Percentiles rank a stretch among this genome's conserved stretches.
Conservation (phyloP, 1,140 invertebrate species). For the Cyclina sinensis region DNA sequence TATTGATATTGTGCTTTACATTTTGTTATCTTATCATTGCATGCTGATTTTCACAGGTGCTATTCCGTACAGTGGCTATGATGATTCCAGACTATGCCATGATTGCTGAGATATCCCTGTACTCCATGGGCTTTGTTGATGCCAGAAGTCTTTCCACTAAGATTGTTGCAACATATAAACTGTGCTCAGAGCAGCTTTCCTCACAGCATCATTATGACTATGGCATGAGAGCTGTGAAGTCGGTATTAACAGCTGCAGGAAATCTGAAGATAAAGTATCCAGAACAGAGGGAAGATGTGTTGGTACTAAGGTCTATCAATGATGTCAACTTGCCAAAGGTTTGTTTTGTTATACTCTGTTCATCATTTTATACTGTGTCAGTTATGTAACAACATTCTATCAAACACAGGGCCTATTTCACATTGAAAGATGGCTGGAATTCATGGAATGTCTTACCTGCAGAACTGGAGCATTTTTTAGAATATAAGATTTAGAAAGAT, state of each 20-base stretch:
- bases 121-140: conserved; percentile 87
- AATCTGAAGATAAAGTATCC: conserved; percentile 87
- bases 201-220: conserved; percentile 88
- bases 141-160: conserved; percentile 85
- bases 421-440: no score
- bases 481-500: no score
- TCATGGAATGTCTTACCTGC: no score
- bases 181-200: conserved; percentile 87
- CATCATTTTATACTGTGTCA: no score
- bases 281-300: conserved; percentile 84
- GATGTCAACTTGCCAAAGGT: conserved; percentile 87
- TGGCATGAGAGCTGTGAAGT: conserved; percentile 87
- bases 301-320: conserved; percentile 86
- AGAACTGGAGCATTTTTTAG: no score
- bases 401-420: no score
- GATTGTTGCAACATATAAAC: conserved; percentile 86
- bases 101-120: conserved; percentile 87
- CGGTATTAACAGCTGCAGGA: conserved; percentile 86
- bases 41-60: conserved; percentile 82
- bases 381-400: no score
- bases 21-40: no score
- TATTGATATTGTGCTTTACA: no score
- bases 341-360: no score
- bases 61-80: conserved; percentile 87
- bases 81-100: conserved; percentile 87